Percentiles rank a stretch among this genome's conserved stretches.
Evolutionary conservation across 2,113 vertebrate species (phyloP).

Genomic region (Amphiprion percula): DNA sequence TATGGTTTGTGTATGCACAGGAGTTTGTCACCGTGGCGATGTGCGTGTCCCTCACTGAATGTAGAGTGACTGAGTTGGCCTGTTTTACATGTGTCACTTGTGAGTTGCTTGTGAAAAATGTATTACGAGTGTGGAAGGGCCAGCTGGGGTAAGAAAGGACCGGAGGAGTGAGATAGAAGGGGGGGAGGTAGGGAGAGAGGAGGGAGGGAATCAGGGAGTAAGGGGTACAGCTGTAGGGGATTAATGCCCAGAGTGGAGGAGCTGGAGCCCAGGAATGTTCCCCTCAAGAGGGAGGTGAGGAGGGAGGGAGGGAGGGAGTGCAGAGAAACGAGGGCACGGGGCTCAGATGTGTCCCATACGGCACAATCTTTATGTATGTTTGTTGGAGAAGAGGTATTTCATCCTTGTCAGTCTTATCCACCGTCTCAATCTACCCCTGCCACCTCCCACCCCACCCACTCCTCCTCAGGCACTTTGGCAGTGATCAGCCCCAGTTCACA

Average conservation of each 20-base stretch:
- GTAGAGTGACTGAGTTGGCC: conserved; percentile 23
- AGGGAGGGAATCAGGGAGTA: conserved; percentile 84
- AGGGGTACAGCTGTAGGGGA: conserved; percentile 97
- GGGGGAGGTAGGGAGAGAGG: conserved; percentile 37
- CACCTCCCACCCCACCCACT: conserved; percentile 35
- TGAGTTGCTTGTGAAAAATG: conserved; percentile 97
- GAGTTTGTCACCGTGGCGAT: conserved; percentile 30
- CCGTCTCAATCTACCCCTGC: conserved; percentile 51
- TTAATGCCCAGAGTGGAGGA: conserved; percentile 94
- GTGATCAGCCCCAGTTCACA: conserved; percentile 57
- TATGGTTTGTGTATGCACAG: conserved; percentile 39
- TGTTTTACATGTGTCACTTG: conserved; percentile 93
- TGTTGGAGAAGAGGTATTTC: conserved; percentile 51
- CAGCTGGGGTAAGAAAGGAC: conserved; percentile 88
- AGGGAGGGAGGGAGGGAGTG: conserved; percentile 69
- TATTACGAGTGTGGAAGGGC: conserved; percentile 84
- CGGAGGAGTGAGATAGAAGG: conserved; percentile 73
- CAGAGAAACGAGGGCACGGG: conserved; percentile 84
- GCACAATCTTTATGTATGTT: conserved; percentile 59
- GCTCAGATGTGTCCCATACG: conserved; percentile 75
- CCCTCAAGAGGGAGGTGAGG: conserved; percentile 75
- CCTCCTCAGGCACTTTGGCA: conserved; percentile 61
- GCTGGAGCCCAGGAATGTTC: conserved; percentile 92
- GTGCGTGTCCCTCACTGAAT: conserved; percentile 40
- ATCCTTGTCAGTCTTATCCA: conserved; percentile 67